Evolutionary conservation across 2,797 vertebrate species (phyloP).

Genomic region (Austrolebias charrua): DNA sequence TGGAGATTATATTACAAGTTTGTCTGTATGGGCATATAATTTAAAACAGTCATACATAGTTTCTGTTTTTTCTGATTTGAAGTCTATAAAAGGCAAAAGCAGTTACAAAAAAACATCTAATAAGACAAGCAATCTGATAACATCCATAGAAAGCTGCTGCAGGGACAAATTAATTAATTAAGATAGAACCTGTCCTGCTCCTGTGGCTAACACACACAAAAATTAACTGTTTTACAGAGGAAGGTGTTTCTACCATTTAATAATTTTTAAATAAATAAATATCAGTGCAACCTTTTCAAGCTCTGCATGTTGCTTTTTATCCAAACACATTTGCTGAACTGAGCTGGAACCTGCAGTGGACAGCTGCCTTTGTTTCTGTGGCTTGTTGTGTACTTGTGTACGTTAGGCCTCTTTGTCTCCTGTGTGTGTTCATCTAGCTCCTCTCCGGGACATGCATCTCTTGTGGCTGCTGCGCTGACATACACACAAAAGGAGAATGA

Average conservation of each 20-base stretch:
- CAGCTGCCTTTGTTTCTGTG: constrained; percentile 58
- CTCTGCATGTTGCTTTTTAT: constrained; percentile 17
- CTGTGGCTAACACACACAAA: not conserved
- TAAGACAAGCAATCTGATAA: not conserved
- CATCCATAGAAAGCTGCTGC: not conserved
- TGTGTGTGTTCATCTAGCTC: constrained; percentile 57
- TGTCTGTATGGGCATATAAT: no score
- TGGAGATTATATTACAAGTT: no score
- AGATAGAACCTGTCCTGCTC: not conserved
- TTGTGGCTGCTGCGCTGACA: constrained; percentile 68
- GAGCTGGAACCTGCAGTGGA: constrained; percentile 39
- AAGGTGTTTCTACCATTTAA: not conserved
- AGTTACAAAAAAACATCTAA: not conserved
- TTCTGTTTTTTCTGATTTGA: not conserved
- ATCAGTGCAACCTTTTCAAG: not conserved
- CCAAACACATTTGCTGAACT: constrained; percentile 24
- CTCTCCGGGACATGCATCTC: constrained; percentile 68
- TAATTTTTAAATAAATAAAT: not conserved
- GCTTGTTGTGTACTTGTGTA: constrained; percentile 50
- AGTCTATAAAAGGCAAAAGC: not conserved
- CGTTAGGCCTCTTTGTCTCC: constrained; percentile 63
- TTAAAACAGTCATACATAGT: not conserved
- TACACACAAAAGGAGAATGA: constrained; percentile 64
- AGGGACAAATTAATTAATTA: not conserved
- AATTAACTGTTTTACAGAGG: not conserved